phyloP scores from a whole-genome alignment of 2,888 invertebrate species.

The Pinctada fucata region DNA sequence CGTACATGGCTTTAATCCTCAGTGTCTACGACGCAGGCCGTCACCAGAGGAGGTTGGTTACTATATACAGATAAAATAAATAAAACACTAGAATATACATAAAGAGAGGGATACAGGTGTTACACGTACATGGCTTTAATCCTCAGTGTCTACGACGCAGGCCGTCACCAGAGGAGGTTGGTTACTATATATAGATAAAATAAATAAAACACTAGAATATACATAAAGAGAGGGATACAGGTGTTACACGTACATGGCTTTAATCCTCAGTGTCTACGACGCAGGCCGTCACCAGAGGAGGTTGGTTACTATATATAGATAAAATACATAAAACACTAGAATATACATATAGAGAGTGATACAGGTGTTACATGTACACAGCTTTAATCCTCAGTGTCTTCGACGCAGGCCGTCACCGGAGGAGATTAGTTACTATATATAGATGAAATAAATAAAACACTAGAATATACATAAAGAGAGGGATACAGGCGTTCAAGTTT shows the following conservation, averaged over 20 bases:
- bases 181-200: not conserved
- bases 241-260: constrained; percentile 88
- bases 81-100: constrained; percentile 76
- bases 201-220: too few relatives aligned
- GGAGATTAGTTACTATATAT: constrained; percentile 70
- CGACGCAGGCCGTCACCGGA: constrained; percentile 78
- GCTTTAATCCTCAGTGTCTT: constrained; percentile 86
- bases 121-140: constrained; percentile 89
- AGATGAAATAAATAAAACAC: too few relatives aligned
- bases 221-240: constrained; percentile 85
- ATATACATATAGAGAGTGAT: constrained; percentile 82
- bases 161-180: constrained; percentile 79
- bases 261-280: constrained; percentile 83
- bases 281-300: constrained; percentile 79
- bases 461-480: too few relatives aligned
- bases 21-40: constrained; percentile 78
- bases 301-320: constrained; percentile 59
- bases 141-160: constrained; percentile 81
- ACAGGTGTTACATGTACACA: constrained; percentile 87
- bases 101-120: constrained; percentile 84
- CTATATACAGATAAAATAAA: not conserved
- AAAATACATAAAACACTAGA: too few relatives aligned
- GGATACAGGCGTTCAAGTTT: too few relatives aligned
- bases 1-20: constrained; percentile 88
- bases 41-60: constrained; percentile 79